Evolutionary conservation across 2,113 vertebrate species (phyloP), one percentile per base, ranked within the genome.

Genomic region (Scomber japonicus): DNA sequence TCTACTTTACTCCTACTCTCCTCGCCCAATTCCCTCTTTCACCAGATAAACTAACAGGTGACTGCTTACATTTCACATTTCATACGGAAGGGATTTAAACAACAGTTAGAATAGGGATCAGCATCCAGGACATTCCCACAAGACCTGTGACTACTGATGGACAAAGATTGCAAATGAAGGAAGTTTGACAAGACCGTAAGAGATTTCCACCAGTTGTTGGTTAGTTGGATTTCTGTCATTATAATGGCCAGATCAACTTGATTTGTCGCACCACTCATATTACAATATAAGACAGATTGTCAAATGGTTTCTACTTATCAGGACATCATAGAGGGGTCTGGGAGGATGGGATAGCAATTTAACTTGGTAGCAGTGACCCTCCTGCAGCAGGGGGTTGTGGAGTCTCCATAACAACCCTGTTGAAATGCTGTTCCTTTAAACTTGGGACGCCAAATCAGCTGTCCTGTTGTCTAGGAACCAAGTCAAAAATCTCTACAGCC

Each of bases 51-150:
- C 75, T 55, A 74, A 78, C 59, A 49, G 50, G n/a, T 71, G 60
- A 80, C 77, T 75, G 31, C 70, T 75, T 76, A 65, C 35, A 73
- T 85, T 56, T 84, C 67, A 80, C 21, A 50, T 53, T 50, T 78
- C 10, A 68, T 27, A 68, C 24, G 57, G 35, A 6, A 48, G 45
- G 51, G 50, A 77, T 64, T 76, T 19, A 71, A 49, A 66, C 11
- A n/a, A 57, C 24, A 54, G 7, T 46, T 2, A 19, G 2, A 40
- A 40, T 40, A 7, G 21, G 17, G 51, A 56, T 55, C 45, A 63
- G 31, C 56, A 50, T 57, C 55, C 12, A 15, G 21, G 54, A 45
- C 44, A 51, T 55, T 71, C 15, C 24, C 44, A 16, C 9, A n/a
- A 53, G 55, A 62, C 45, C 11, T 45, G n/a, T 21, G 15, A 54